These are phyloP conservation scores for Tridacna crocea DNA, from an alignment of 2,888 invertebrate species.

Conservation along the genomic window DNA sequence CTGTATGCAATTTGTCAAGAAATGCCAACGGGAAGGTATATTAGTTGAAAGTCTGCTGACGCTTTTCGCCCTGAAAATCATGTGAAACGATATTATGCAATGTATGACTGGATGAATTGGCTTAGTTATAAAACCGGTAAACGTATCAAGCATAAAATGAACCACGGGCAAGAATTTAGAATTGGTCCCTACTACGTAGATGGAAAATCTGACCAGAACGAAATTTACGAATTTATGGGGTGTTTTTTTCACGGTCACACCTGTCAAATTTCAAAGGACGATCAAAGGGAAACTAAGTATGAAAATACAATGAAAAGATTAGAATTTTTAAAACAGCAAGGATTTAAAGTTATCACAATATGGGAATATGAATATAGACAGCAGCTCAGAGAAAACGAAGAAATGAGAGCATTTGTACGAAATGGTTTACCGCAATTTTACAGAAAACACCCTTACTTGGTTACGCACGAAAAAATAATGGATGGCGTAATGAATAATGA, in stretches of 20 bases:
- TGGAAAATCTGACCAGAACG: conserved; percentile 3
- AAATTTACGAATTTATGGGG: no score
- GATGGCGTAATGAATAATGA: conserved; percentile 21
- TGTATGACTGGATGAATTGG: conserved; percentile 46
- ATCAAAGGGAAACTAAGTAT: no score
- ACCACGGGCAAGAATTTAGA: conserved; percentile 28
- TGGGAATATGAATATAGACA: no score
- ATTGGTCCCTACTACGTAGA: conserved; percentile 46
- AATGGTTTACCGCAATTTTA: conserved; percentile 8
- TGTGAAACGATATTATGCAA: conserved; percentile 24
- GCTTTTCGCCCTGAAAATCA: conserved; percentile 40
- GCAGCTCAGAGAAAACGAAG: neutral
- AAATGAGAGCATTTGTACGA: conserved; percentile 31
- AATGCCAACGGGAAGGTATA: conserved; percentile 33
- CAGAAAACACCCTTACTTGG: conserved; percentile 13
- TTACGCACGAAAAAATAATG: conserved; percentile 22
- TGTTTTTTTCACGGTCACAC: no score
- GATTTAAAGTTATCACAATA: no score
- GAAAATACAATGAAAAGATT: no score
- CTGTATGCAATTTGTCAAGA: conserved; percentile 39
- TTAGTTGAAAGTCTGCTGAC: no score
- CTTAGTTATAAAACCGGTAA: conserved; percentile 13
- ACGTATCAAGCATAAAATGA: conserved; percentile 34
- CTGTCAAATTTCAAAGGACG: no score
- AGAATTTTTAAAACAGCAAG: no score